Percentiles rank a stretch among this genome's conserved stretches.
Evolutionary conservation across 2,888 invertebrate species (phyloP).

Genomic region (Eupithecia dodoneata): DNA sequence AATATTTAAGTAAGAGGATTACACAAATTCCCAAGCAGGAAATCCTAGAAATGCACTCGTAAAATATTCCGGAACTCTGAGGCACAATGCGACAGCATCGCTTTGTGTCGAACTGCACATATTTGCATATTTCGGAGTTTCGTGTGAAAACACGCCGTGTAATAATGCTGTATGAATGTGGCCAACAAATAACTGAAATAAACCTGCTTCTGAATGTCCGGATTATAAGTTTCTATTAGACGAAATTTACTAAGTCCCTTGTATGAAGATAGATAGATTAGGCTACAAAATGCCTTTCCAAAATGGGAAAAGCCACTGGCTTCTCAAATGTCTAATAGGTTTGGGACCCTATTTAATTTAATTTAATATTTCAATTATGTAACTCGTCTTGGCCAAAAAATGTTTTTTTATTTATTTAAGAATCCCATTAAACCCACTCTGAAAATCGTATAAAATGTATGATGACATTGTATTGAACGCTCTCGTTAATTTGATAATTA

Average conservation of each 20-base stretch:
- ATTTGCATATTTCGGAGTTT: conserved; percentile 12
- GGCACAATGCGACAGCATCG: conserved; percentile 7
- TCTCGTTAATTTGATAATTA: not conserved
- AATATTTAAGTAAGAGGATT: conserved; percentile 10
- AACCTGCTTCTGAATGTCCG: not conserved
- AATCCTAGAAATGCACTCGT: conserved; percentile 25
- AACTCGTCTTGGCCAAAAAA: not conserved
- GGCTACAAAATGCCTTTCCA: not conserved
- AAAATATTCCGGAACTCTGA: conserved; percentile 29
- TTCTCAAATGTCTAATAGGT: not conserved
- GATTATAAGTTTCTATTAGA: not conserved
- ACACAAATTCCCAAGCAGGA: conserved; percentile 14
- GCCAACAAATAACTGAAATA: conserved; percentile 2
- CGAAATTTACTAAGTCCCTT: not conserved
- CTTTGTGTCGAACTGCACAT: conserved; percentile 11
- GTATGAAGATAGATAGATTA: not conserved
- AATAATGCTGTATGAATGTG: conserved; percentile 4
- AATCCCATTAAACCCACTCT: not conserved
- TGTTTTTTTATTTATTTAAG: not conserved
- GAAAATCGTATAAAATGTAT: too few species aligned
- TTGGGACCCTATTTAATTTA: not conserved
- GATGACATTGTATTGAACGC: not conserved
- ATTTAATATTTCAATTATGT: not conserved
- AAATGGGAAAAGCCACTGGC: not conserved
- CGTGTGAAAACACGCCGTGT: conserved; percentile 9